Conservation (phyloP, 2,113 vertebrate genomes). For the Nicator chloris region DNA sequence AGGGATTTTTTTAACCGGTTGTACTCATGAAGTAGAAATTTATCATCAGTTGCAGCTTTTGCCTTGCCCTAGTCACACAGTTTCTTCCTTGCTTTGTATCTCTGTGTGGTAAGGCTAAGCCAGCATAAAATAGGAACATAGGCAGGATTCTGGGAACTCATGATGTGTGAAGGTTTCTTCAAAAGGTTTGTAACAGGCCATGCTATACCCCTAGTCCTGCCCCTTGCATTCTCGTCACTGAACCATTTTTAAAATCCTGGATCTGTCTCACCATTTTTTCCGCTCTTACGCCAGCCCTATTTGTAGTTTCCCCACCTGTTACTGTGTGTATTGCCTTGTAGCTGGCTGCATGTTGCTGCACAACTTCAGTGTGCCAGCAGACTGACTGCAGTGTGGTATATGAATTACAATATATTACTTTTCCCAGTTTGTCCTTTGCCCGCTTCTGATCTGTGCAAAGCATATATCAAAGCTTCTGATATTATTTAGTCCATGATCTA, state of each 20-base stretch:
- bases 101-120: background rate
- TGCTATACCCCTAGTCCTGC: background rate
- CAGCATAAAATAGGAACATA: background rate
- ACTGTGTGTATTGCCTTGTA: constrained; percentile 35
- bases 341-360: background rate
- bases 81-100: background rate
- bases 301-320: constrained; percentile 78
- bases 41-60: background rate
- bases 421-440: background rate
- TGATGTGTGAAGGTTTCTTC: background rate
- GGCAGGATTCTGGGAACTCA: background rate
- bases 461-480: background rate
- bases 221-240: constrained; percentile 53
- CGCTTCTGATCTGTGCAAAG: background rate
- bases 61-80: background rate
- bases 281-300: constrained; percentile 73
- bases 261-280: constrained; percentile 73
- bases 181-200: background rate
- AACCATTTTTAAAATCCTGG: constrained; percentile 73
- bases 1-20: background rate
- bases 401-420: background rate
- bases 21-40: background rate
- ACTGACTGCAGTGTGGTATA: background rate
- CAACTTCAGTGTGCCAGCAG: background rate
- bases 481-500: background rate